phyloP scores from a whole-genome alignment of 1,140 invertebrate species.

The Neuroterus valhalla region DNA sequence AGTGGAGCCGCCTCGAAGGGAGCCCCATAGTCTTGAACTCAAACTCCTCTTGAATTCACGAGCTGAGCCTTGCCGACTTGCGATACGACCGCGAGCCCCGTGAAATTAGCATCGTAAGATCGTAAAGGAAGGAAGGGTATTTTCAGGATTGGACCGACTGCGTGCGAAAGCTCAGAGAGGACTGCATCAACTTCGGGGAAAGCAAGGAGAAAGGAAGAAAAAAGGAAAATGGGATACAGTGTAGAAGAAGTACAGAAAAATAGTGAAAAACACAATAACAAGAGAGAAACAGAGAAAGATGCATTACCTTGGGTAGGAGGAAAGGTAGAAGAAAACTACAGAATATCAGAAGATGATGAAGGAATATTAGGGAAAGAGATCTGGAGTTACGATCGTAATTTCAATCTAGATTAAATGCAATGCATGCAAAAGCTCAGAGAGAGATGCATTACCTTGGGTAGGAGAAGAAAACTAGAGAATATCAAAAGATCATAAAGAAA shows the following conservation, averaged over 20 bases:
- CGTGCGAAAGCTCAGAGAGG: conserved; percentile 36
- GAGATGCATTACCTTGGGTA: too few species aligned
- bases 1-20: conserved; percentile 68
- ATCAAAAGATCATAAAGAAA: too few species aligned
- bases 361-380: too few species aligned
- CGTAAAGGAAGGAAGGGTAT: conserved; percentile 67
- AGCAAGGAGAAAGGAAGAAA: conserved; percentile 38
- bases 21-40: conserved; percentile 53
- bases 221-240: conserved; percentile 39
- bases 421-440: too few species aligned
- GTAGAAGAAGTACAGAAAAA: conserved; percentile 39
- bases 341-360: too few species aligned
- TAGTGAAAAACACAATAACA: too few species aligned
- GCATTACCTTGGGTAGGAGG: too few species aligned
- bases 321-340: too few species aligned
- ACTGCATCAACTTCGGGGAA: conserved; percentile 37
- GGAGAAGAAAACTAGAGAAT: too few species aligned
- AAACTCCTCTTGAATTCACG: conserved; percentile 40
- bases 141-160: conserved; percentile 51
- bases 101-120: conserved; percentile 73
- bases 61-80: conserved; percentile 53
- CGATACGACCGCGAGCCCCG: conserved; percentile 66
- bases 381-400: too few species aligned
- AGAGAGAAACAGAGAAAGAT: too few species aligned
- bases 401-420: too few species aligned